These are phyloP conservation scores for Eurystomus gularis DNA, from an alignment of 2,113 vertebrate genomes.

Conservation along the genomic window DNA sequence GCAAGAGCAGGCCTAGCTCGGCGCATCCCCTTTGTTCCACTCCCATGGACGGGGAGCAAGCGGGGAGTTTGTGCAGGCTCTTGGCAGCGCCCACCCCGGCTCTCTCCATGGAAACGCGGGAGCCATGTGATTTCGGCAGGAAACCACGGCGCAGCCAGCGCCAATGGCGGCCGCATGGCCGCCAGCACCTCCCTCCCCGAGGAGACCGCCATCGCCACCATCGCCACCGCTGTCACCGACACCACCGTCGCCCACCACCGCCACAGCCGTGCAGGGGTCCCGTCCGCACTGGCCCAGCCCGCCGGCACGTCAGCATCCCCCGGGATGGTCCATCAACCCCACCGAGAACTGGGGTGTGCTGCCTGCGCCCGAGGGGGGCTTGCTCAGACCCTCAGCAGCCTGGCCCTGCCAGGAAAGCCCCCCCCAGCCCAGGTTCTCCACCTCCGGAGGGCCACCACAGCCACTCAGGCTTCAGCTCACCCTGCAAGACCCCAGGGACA, in stretches of 20 bases:
- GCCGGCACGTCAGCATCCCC: not conserved
- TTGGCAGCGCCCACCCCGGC: conserved; percentile 59
- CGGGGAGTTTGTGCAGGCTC: conserved; percentile 33
- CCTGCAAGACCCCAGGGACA: not conserved
- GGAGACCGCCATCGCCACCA: not conserved
- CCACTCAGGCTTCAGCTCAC: not conserved
- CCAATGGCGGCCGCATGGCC: conserved; percentile 17
- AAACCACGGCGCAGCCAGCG: conserved; percentile 36
- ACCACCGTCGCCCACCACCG: not conserved
- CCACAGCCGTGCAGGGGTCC: not conserved
- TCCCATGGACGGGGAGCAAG: conserved; percentile 58
- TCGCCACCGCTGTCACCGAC: not conserved
- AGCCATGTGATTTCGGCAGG: conserved; percentile 70
- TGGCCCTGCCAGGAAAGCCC: not conserved
- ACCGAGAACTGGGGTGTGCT: not conserved
- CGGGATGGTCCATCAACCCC: not conserved
- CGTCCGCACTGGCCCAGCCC: no score
- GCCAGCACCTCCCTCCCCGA: not conserved
- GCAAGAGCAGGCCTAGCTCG: not conserved
- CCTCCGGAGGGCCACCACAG: not conserved
- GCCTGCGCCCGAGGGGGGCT: not conserved
- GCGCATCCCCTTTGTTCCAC: conserved; percentile 67
- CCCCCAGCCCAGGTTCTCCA: no score
- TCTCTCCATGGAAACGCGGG: conserved; percentile 69
- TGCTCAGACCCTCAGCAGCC: not conserved